These are phyloP conservation scores for Chromoteleia sp. DNA, from an alignment of 2,888 invertebrate species.

Conservation along the genomic window DNA sequence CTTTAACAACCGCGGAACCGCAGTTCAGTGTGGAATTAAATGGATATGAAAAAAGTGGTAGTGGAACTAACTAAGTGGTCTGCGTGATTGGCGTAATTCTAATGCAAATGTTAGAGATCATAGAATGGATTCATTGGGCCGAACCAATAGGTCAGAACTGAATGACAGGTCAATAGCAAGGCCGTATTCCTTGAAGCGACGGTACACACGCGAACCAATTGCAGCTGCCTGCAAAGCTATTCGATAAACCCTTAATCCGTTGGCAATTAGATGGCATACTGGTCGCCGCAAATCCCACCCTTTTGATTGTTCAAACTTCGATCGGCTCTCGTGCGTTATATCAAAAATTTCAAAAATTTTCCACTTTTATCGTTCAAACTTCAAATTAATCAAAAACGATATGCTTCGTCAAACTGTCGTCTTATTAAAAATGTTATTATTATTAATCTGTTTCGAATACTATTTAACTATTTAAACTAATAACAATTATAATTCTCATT, in stretches of 20 bases:
- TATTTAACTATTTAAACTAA: too few relatives aligned
- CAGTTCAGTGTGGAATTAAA: not conserved
- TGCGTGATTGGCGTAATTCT: constrained; percentile 57
- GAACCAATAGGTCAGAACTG: constrained; percentile 56
- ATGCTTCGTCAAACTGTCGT: too few relatives aligned
- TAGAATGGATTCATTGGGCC: constrained; percentile 27
- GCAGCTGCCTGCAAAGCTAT: constrained; percentile 65
- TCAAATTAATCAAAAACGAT: too few relatives aligned
- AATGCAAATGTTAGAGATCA: constrained; percentile 58
- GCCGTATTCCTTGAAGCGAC: constrained; percentile 18
- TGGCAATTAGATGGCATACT: constrained; percentile 78
- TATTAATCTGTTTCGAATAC: too few relatives aligned
- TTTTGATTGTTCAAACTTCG: constrained; percentile 26
- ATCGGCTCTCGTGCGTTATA: not conserved
- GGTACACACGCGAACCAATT: constrained; percentile 64
- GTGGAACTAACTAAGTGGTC: constrained; percentile 41
- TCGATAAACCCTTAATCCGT: constrained; percentile 81
- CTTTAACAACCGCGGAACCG: constrained; percentile 5
- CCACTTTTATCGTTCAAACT: too few relatives aligned
- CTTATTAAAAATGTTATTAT: too few relatives aligned
- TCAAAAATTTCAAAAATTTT: too few relatives aligned
- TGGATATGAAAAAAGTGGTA: not conserved
- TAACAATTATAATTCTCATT: too few relatives aligned
- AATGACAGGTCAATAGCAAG: constrained; percentile 73
- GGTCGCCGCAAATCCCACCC: constrained; percentile 65